A percentile compares a stretch with the other conserved stretches of the same genome.
Evolutionary conservation across 2,888 invertebrate species (phyloP).

Genomic region (Arrhopalites spinosus): DNA sequence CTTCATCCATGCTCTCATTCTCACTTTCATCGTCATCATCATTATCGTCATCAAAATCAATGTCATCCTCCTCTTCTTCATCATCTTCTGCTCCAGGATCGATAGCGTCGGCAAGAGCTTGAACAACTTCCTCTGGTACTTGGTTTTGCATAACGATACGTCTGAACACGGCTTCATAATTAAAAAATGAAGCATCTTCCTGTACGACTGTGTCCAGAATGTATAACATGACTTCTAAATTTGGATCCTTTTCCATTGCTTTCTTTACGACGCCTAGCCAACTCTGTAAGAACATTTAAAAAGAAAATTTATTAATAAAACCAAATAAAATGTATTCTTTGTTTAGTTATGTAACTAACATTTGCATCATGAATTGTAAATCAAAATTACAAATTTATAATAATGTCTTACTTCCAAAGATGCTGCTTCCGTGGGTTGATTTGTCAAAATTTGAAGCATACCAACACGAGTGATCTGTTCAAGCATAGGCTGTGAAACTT

Average conservation of each 20-base stretch:
- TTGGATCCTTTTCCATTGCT: not conserved
- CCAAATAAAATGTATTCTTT: not conserved
- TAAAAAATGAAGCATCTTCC: constrained; percentile 37
- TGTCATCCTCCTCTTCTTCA: constrained; percentile 35
- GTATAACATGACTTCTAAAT: constrained; percentile 14
- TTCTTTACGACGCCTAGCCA: constrained; percentile 36
- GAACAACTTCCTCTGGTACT: constrained; percentile 41
- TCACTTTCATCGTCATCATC: constrained; percentile 24
- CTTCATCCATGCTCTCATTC: constrained; percentile 28
- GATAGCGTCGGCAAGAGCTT: constrained; percentile 42
- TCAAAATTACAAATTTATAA: too few relatives aligned
- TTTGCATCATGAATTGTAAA: too few relatives aligned
- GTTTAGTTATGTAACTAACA: too few relatives aligned
- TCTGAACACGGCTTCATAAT: constrained; percentile 42
- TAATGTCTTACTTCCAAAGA: not conserved
- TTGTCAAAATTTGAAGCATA: constrained; percentile 17
- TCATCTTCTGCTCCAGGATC: constrained; percentile 39
- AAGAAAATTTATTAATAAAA: not conserved
- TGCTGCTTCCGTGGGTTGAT: not conserved
- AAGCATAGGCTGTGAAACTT: constrained; percentile 13
- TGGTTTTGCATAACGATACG: constrained; percentile 40
- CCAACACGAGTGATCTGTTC: constrained; percentile 16
- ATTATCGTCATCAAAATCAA: constrained; percentile 36
- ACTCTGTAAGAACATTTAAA: constrained; percentile 30
- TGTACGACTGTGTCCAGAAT: constrained; percentile 27